phyloP scores from a whole-genome alignment of 2,888 invertebrate species.

The Coecobrya sp. region DNA sequence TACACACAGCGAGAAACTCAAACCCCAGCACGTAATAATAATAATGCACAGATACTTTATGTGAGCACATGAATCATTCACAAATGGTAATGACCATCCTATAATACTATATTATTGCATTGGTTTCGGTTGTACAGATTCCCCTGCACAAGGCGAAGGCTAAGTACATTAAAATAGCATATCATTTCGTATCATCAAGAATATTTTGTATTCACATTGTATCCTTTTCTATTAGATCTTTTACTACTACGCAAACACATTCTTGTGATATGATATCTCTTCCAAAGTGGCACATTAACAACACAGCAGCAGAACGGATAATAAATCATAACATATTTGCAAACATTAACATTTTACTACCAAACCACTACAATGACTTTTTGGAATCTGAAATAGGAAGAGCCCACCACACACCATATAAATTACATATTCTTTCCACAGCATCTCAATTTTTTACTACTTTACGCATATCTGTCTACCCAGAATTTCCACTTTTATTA shows the following conservation, averaged over 20 bases:
- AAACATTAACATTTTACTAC: constrained; percentile 56
- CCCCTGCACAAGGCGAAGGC: constrained; percentile 59
- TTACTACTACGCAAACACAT: constrained; percentile 23
- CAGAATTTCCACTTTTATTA: constrained; percentile 42
- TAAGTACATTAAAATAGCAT: constrained; percentile 55
- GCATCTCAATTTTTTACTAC: background rate
- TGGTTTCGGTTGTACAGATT: constrained; percentile 26
- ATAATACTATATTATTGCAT: background rate
- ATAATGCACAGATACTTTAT: constrained; percentile 23
- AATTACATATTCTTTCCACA: background rate
- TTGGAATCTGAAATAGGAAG: constrained; percentile 42
- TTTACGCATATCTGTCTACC: constrained; percentile 3
- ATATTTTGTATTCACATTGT: constrained; percentile 20
- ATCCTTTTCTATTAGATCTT: constrained; percentile 19
- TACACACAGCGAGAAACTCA: constrained; percentile 9
- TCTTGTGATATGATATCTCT: constrained; percentile 15
- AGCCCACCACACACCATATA: constrained; percentile 10
- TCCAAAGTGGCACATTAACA: constrained; percentile 59
- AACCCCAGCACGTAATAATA: constrained; percentile 47
- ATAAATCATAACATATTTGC: constrained; percentile 64
- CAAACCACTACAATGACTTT: constrained; percentile 27
- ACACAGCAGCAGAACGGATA: background rate
- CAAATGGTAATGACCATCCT: constrained; percentile 73
- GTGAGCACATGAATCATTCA: constrained; percentile 74
- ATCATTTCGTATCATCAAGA: constrained; percentile 47